Percentiles rank a stretch among this genome's conserved stretches.
These are phyloP conservation scores for Prosopocoilus inquinatus DNA, from an alignment of 2,888 invertebrate species.

Conservation along the genomic window DNA sequence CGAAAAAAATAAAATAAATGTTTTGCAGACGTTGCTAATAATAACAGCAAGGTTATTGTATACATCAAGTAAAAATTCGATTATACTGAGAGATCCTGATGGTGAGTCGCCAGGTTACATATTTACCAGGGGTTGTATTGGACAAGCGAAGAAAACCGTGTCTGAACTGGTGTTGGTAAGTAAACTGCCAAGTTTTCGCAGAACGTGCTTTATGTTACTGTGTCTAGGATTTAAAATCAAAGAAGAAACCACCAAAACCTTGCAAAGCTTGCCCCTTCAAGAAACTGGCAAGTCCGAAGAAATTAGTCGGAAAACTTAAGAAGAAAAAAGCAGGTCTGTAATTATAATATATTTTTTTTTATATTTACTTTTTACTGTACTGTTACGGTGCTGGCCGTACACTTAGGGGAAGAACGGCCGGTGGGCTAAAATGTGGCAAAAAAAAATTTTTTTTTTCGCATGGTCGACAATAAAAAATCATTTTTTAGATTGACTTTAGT, in stretches of 20 bases:
- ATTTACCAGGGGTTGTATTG: slow-evolving; percentile 46
- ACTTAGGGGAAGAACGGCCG: too few species aligned
- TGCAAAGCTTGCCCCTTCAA: neutral
- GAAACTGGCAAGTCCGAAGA: neutral
- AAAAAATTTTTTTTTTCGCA: too few species aligned
- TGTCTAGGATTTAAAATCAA: slow-evolving; percentile 2
- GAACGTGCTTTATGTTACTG: neutral
- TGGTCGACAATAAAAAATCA: too few species aligned
- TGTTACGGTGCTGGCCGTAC: too few species aligned
- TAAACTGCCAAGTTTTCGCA: too few species aligned
- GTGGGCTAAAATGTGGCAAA: too few species aligned
- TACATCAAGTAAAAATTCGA: slow-evolving; percentile 56
- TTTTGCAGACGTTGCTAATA: slow-evolving; percentile 51
- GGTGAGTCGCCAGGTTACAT: slow-evolving; percentile 53
- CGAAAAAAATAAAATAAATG: neutral
- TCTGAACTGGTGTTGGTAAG: slow-evolving; percentile 40
- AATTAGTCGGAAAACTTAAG: neutral
- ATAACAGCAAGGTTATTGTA: slow-evolving; percentile 56
- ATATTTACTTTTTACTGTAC: too few species aligned
- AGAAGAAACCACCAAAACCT: neutral
- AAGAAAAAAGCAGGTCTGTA: neutral
- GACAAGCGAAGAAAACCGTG: slow-evolving; percentile 41
- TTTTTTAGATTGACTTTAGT: too few species aligned
- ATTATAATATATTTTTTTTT: too few species aligned
- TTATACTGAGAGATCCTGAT: slow-evolving; percentile 53